phyloP scores from a whole-genome alignment of 2,797 vertebrate species.

The Spinus pinus region DNA sequence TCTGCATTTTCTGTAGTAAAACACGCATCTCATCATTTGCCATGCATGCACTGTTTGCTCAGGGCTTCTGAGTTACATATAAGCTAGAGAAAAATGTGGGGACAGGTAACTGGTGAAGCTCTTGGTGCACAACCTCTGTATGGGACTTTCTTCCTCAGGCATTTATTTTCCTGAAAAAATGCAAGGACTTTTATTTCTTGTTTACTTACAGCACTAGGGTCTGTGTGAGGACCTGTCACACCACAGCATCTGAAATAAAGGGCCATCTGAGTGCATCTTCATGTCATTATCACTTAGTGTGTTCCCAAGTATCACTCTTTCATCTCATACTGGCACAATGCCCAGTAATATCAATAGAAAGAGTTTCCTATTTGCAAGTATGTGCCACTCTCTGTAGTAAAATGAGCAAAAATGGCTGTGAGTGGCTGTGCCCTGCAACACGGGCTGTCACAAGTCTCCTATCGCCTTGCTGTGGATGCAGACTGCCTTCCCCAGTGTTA shows the following conservation, averaged over 20 bases:
- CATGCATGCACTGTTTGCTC: background rate
- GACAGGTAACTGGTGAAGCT: background rate
- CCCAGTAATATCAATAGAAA: background rate
- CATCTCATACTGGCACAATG: background rate
- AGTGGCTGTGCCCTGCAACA: fast-evolving
- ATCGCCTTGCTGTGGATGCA: background rate
- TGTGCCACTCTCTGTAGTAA: background rate
- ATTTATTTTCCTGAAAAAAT: background rate
- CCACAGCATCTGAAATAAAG: background rate
- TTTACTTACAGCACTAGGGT: background rate
- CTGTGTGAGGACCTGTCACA: background rate
- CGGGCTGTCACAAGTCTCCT: background rate
- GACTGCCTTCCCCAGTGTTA: fast-evolving
- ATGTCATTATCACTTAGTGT: background rate
- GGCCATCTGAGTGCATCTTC: background rate
- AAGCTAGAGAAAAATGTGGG: background rate
- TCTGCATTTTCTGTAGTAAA: constrained; percentile 5
- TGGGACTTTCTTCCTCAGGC: background rate
- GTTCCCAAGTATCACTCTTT: background rate
- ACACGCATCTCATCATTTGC: background rate
- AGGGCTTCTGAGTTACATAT: background rate
- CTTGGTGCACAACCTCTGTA: background rate
- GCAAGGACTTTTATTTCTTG: background rate
- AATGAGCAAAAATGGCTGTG: background rate
- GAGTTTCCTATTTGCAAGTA: background rate